Base-by-base conservation (phyloP, 2,888 invertebrate genomes). In the Volucella bombylans region DNA sequence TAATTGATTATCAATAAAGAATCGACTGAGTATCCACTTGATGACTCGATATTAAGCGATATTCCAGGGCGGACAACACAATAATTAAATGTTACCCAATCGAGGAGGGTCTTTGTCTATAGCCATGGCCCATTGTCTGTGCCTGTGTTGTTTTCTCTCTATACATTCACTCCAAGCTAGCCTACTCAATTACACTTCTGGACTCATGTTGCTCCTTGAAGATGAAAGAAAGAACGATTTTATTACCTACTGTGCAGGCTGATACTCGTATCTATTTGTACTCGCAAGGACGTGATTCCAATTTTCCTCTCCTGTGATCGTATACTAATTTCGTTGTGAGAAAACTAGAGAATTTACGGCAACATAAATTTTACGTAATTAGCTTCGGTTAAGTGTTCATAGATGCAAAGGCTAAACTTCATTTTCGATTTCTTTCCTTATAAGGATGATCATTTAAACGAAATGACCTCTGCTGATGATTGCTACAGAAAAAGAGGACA, bases 41-140 rank as follows among this genome's bases (percentile, higher is more conserved):
- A 67, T 54, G 67, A 41, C 41, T 76, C 12, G 55, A 76, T 82
- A 82, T 71, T 65, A 71, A 77, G 71, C 71, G 52, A 65, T 31
- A 31, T 50, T 77, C 38, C 12, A 65, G 61, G 23, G 49, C 41
- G 71, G 77, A 72, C 65, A 67, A 47, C 67, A 50, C 43, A 50
- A 72, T 77, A 71, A 77, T 77, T 71, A 77, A 82, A 67, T 54
- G 43, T n/a, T 71, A 77, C 61, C 71, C 38, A 59, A 61, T 71
- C 65, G 57, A 61, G 18, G 57, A 71, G 59, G 50, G 50, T 14
- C 23, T 54, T 50, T 71, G 49, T 68, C 55, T 62, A 31, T 39
- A 50, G 31, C 6, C 31, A 31, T 6, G 31, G 31, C 6, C 31
- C 31, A 31, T 31, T 31, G 31, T 31, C 31, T 31, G 6, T 31